These are phyloP conservation scores for Coregonus sp. DNA, from an alignment of 2,797 vertebrate species.

Conservation along the genomic window DNA sequence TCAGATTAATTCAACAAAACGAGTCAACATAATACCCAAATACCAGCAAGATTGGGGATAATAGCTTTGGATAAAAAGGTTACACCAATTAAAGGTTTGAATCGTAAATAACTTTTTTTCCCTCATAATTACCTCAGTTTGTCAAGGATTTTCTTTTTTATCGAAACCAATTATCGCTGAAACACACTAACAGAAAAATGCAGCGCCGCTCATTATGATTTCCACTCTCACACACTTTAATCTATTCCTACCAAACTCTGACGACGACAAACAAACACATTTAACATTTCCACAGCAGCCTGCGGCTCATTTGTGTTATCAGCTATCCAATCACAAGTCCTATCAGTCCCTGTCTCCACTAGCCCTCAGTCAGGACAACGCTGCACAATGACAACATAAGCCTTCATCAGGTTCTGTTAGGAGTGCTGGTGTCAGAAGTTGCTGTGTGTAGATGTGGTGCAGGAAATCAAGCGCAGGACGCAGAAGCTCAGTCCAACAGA, in stretches of 20 bases:
- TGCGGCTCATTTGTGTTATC: constrained; percentile 43
- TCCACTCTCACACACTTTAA: constrained; percentile 42
- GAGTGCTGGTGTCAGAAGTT: too few species aligned
- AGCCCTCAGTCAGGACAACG: not conserved
- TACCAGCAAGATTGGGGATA: constrained; percentile 32
- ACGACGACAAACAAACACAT: constrained; percentile 50
- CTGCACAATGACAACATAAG: not conserved
- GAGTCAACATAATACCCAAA: constrained; percentile 20
- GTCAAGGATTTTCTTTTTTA: constrained; percentile 46
- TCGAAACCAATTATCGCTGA: constrained; percentile 45
- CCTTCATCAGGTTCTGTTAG: not conserved
- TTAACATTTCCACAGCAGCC: constrained; percentile 24
- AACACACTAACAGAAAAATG: constrained; percentile 25
- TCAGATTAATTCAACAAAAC: constrained; percentile 30
- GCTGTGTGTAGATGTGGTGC: too few species aligned
- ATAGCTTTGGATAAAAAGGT: constrained; percentile 44
- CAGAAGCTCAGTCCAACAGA: too few species aligned
- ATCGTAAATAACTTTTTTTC: constrained; percentile 31
- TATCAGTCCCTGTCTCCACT: constrained; percentile 11
- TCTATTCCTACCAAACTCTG: constrained; percentile 40
- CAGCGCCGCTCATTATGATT: constrained; percentile 39
- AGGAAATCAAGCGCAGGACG: too few species aligned
- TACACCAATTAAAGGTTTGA: constrained; percentile 56
- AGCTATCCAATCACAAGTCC: constrained; percentile 42
- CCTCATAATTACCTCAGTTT: constrained; percentile 45